Evolutionary conservation across 2,888 invertebrate species (phyloP).

Genomic region (Caenorhabditis panamensis): DNA sequence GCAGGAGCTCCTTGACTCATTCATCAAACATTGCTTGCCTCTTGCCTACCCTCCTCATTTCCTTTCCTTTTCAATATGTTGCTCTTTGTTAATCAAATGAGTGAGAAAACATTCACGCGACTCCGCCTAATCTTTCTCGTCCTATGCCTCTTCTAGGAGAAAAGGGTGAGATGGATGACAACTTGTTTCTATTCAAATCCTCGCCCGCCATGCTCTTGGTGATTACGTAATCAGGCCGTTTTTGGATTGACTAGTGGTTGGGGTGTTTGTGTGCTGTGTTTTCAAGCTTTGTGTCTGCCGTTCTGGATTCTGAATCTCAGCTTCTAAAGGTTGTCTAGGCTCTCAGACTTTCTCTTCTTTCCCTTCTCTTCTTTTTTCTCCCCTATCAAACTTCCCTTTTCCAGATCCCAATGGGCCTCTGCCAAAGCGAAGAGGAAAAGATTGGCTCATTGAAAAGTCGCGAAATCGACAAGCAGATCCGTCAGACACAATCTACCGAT

Average conservation of each 20-base stretch:
- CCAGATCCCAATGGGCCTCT: conserved; percentile 74
- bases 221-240: no score
- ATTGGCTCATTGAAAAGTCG: conserved; percentile 65
- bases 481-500: conserved; percentile 68
- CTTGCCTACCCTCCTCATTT: not conserved
- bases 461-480: conserved; percentile 76
- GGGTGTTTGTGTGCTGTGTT: no score
- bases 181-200: no score
- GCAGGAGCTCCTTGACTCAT: conserved; percentile 32
- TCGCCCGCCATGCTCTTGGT: no score
- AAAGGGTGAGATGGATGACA: no score
- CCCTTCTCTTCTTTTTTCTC: not conserved
- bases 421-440: conserved; percentile 80
- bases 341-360: conserved; percentile 9
- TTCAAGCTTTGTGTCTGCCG: no score
- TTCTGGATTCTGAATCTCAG: not conserved
- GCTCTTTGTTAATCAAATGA: conserved; percentile 1
- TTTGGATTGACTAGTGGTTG: no score
- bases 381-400: not conserved
- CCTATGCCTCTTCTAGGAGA: no score
- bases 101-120: no score
- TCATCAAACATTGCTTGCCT: conserved; percentile 41
- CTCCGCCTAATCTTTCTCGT: conserved; percentile 3
- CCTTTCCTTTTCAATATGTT: not conserved
- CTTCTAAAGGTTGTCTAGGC: conserved; percentile 3